phyloP scores from a whole-genome alignment of 30 jellyfish, hydroid and myxozoan genomes.

The Aurelia sp. region DNA sequence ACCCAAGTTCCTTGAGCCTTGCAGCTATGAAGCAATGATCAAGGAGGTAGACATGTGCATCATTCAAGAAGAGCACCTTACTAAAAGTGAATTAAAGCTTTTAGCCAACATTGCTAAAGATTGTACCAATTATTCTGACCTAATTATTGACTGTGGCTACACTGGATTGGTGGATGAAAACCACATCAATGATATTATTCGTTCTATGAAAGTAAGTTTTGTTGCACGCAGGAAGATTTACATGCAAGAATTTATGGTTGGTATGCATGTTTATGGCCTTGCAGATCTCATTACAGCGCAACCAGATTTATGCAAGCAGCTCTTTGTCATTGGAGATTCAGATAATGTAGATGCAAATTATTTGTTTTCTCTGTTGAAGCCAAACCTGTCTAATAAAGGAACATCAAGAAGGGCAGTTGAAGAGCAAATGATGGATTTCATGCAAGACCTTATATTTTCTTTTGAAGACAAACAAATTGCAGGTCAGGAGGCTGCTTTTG shows the following conservation, averaged over 20 bases:
- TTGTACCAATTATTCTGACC: neutral
- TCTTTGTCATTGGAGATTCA: slow-evolving; percentile 1
- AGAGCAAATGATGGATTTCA: slow-evolving; percentile 29
- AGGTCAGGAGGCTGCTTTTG: slow-evolving; percentile 16
- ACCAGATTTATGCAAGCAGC: neutral
- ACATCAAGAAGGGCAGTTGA: slow-evolving; percentile 34
- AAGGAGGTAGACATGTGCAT: neutral
- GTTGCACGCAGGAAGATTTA: neutral
- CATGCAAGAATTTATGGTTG: slow-evolving; percentile 11
- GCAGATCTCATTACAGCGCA: slow-evolving; percentile 3
- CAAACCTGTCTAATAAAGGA: slow-evolving; percentile 7
- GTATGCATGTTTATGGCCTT: slow-evolving; percentile 4
- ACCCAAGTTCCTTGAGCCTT: slow-evolving; percentile 19
- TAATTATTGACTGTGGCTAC: no score
- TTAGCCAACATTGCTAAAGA: slow-evolving; percentile 2
- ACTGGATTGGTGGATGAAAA: no score
- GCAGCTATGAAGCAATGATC: neutral
- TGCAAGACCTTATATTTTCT: slow-evolving; percentile 30
- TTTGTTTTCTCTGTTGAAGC: slow-evolving; percentile 25
- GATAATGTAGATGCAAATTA: neutral
- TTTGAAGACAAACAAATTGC: slow-evolving; percentile 15
- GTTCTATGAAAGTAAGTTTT: no score
- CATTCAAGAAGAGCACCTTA: slow-evolving; percentile 8
- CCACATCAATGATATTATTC: no score
- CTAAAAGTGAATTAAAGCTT: slow-evolving; percentile 9